Conservation (phyloP, 2,797 vertebrate species). For the Staurois parvus region DNA sequence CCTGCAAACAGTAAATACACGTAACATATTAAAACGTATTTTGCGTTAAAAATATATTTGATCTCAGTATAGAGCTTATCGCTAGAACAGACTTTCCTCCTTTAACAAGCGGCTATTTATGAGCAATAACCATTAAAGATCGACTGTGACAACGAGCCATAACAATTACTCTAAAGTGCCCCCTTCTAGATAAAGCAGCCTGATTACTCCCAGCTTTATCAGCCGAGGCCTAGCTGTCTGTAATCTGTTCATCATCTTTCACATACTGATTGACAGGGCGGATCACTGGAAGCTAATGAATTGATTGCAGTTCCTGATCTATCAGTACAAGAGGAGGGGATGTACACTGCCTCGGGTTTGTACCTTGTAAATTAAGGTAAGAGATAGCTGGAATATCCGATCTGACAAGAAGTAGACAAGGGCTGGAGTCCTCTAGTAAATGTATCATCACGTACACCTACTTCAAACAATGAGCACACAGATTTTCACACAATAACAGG, state of each 20-base stretch:
- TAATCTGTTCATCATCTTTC: slow-evolving; percentile 73
- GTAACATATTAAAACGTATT: not conserved
- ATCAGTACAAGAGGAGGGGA: slow-evolving; percentile 71
- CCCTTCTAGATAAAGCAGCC: slow-evolving; percentile 75
- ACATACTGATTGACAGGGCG: slow-evolving; percentile 75
- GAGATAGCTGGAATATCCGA: slow-evolving; percentile 65
- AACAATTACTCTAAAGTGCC: slow-evolving; percentile 79
- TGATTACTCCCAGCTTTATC: slow-evolving; percentile 76
- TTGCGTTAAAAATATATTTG: not conserved
- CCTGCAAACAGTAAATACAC: not conserved
- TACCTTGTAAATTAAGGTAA: slow-evolving; percentile 68
- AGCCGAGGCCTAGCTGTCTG: slow-evolving; percentile 71
- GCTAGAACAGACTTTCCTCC: not conserved
- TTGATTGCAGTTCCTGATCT: slow-evolving; percentile 74
- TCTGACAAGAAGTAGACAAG: slow-evolving; percentile 59
- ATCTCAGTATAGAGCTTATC: not conserved
- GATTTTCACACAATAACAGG: slow-evolving; percentile 18
- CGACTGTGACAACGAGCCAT: slow-evolving; percentile 71
- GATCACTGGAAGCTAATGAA: slow-evolving; percentile 75
- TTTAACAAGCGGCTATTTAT: slow-evolving; percentile 75
- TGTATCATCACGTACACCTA: slow-evolving; percentile 6
- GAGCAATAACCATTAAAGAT: slow-evolving; percentile 75
- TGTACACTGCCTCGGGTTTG: slow-evolving; percentile 61
- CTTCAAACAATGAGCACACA: not conserved
- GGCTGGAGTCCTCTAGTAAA: not conserved